Evolutionary conservation across 2,113 vertebrate species (phyloP).

Genomic region (Raja brachyura): DNA sequence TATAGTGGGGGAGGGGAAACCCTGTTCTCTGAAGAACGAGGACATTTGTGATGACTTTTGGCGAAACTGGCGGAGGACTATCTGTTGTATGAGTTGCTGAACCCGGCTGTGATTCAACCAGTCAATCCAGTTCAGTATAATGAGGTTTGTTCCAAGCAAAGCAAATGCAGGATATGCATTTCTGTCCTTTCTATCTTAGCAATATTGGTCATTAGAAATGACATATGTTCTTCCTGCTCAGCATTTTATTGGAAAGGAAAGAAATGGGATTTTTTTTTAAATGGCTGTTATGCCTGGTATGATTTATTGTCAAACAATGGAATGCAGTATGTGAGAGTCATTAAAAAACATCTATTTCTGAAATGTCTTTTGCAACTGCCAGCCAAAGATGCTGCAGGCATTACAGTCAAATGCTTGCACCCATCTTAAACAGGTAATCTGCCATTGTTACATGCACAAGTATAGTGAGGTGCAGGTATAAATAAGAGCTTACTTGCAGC

Average conservation of each 20-base stretch:
- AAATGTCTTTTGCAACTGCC: too few species aligned
- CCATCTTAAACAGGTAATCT: neutral
- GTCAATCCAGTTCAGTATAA: too few species aligned
- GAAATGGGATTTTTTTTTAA: neutral
- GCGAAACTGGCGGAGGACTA: too few species aligned
- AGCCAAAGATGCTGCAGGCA: neutral
- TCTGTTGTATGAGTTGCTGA: too few species aligned
- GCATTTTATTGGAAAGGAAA: neutral
- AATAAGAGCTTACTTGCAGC: too few species aligned
- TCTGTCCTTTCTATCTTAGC: neutral
- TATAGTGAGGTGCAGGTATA: too few species aligned
- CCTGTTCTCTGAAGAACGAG: too few species aligned
- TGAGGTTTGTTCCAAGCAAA: neutral
- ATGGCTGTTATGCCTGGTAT: neutral
- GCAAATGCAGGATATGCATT: neutral
- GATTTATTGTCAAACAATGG: neutral
- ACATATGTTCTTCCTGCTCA: neutral
- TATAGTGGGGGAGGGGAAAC: too few species aligned
- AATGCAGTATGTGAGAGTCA: neutral
- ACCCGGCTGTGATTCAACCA: too few species aligned
- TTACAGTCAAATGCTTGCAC: neutral
- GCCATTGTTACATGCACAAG: neutral
- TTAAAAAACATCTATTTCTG: too few species aligned
- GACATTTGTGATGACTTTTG: too few species aligned
- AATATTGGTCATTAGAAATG: neutral